Evolutionary conservation across 2,888 invertebrate species (phyloP).

Genomic region (Anodontia alba): DNA sequence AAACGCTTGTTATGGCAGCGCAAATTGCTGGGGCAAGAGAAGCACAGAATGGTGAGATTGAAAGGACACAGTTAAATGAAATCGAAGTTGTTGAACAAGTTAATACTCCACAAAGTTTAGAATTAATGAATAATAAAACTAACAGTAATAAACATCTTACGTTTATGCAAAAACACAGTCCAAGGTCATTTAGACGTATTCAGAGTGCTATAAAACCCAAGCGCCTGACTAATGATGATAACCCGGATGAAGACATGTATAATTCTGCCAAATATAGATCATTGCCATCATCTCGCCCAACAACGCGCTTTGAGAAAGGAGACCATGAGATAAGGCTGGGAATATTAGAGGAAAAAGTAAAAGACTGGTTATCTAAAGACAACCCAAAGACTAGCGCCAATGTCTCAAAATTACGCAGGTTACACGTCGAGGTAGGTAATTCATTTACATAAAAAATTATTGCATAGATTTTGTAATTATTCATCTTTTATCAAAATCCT

Average conservation of each 20-base stretch:
- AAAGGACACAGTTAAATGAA: constrained; percentile 27
- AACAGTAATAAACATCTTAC: neutral
- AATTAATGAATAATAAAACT: neutral
- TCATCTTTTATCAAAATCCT: too few species aligned
- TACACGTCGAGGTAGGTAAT: constrained; percentile 68
- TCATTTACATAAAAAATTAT: too few species aligned
- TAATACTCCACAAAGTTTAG: constrained; percentile 27
- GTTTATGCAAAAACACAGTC: neutral
- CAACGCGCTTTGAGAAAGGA: constrained; percentile 41
- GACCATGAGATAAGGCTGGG: constrained; percentile 74
- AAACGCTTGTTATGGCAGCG: constrained; percentile 63
- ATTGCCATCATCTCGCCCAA: constrained; percentile 41
- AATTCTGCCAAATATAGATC: neutral
- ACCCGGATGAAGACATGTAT: neutral
- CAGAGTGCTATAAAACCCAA: constrained; percentile 61
- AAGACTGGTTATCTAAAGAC: constrained; percentile 76
- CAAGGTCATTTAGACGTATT: constrained; percentile 63
- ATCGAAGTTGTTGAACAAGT: constrained; percentile 26
- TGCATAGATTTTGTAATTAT: too few species aligned
- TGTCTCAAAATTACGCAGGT: constrained; percentile 71
- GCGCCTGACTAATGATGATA: constrained; percentile 16
- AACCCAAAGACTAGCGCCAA: constrained; percentile 71
- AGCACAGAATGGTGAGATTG: constrained; percentile 45
- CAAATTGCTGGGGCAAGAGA: constrained; percentile 64
- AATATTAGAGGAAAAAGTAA: constrained; percentile 75